Evolutionary conservation across 2,888 invertebrate genomes (phyloP), one percentile per base, ranked within the genome.

Genomic region (Rhagium mordax): DNA sequence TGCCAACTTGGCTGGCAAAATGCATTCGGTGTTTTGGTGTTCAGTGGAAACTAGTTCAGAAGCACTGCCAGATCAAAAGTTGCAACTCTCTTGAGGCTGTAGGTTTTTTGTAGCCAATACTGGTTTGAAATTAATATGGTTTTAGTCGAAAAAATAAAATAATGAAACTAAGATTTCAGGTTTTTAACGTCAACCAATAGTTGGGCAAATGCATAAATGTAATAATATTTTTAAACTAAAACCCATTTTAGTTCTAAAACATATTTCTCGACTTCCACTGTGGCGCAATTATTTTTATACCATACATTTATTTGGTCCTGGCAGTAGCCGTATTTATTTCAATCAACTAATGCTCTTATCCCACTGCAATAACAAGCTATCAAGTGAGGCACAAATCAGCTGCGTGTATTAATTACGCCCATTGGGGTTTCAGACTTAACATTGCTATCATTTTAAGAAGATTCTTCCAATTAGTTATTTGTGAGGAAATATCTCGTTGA

Each of bases 381-480:
- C 65, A 53, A 53, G n/a, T 33, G 13, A 18, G 18, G 70, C 74
- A 70, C 68, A 78, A 76, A 81, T 76, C 76, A 75, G 68, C 65
- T 15, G 72, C 69, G 55, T 53, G 74, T 78, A 84, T 84, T 86
- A 87, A 87, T 87, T 86, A 84, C 79, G 77, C 79, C 86, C 85
- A 64, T 74, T 81, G 86, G 86, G 87, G 78, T 82, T 80, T 81
- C 76, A 66, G 76, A 79, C 81, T 82, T 60, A 73, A 69, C 61
- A 51, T 49, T 59, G 62, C 70, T 21, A 70, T 76, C 66, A 71
- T 72, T 72, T 70, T 86, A 86, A 87, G 86, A 82, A 84, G 87
- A 86, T 87, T 87, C 85, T 79, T 79, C 86, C 85, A 87, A 87
- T 87, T 87, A 87, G 84, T 85, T 84, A 84, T 86, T 86, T 86